Evolutionary conservation across 2,888 invertebrate species (phyloP).

Genomic region (Criorhina ranunculi): DNA sequence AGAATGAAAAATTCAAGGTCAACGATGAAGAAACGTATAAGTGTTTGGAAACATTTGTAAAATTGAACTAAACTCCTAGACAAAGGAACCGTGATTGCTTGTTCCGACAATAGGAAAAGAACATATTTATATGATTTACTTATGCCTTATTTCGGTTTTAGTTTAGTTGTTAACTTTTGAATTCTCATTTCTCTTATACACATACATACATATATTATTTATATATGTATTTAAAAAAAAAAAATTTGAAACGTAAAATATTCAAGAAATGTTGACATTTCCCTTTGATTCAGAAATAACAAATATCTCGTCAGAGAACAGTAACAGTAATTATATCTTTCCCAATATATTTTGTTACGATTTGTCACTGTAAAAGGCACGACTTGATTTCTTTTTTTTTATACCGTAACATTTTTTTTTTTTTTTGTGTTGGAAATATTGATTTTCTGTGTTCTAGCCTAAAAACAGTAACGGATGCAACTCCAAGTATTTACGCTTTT

Average conservation of each 20-base stretch:
- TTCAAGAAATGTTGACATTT: background rate
- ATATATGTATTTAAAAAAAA: conserved; percentile 10
- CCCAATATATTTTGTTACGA: conserved; percentile 7
- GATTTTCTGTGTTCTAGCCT: conserved; percentile 36
- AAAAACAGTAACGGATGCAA: conserved; percentile 11
- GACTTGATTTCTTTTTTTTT: conserved; percentile 46
- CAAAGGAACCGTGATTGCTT: conserved; percentile 6
- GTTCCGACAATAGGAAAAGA: background rate
- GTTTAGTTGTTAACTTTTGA: background rate
- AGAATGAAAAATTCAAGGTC: conserved; percentile 17
- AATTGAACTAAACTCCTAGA: background rate
- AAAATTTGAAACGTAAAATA: conserved; percentile 5
- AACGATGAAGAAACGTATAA: background rate
- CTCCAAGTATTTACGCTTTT: conserved; percentile 5
- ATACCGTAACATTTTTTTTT: conserved; percentile 8
- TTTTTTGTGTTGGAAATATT: conserved; percentile 9
- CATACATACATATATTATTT: background rate
- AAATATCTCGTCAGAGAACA: conserved; percentile 27
- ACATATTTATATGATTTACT: background rate
- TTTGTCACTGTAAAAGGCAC: conserved; percentile 64
- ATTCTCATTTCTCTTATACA: conserved; percentile 13
- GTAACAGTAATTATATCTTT: conserved; percentile 5
- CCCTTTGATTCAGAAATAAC: conserved; percentile 19
- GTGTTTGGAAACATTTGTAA: background rate
- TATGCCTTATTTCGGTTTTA: background rate